phyloP scores from a whole-genome alignment of 2,797 vertebrate species.

The Phaenicophaeus curvirostris region DNA sequence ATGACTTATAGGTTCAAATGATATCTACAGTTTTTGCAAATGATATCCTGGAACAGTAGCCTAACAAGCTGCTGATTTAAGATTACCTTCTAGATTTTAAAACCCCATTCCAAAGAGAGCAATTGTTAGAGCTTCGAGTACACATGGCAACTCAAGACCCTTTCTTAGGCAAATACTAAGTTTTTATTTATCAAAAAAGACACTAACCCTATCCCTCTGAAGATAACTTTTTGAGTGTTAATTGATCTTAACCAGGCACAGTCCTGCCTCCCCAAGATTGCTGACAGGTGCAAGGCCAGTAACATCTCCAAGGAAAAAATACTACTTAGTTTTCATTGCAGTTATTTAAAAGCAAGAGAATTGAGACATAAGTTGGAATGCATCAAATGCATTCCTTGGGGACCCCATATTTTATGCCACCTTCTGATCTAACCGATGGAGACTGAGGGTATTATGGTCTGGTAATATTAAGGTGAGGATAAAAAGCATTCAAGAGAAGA shows the following conservation, averaged over 20 bases:
- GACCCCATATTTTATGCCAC: neutral
- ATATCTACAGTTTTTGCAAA: neutral
- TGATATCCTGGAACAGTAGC: neutral
- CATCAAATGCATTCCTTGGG: neutral
- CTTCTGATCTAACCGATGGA: neutral
- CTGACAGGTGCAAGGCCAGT: conserved; percentile 52
- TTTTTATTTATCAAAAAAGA: neutral
- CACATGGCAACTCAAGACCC: neutral
- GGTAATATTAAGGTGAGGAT: neutral
- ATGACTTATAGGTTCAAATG: neutral
- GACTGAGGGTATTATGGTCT: neutral
- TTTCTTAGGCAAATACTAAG: neutral
- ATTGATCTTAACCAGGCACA: conserved; percentile 54
- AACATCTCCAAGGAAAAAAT: neutral
- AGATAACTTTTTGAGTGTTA: conserved; percentile 49
- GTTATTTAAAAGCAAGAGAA: conserved; percentile 12
- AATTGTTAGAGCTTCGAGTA: neutral
- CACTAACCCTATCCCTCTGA: conserved; percentile 1
- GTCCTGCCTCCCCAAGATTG: neutral
- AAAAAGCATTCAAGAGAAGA: neutral
- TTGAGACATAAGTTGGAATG: neutral
- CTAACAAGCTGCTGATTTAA: neutral
- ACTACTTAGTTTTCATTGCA: neutral
- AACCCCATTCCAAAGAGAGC: neutral
- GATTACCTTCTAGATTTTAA: neutral